Percentiles rank a stretch among this genome's conserved stretches.
Conservation (phyloP, 1,140 invertebrate genomes). For the Drosophila ogumai region DNA sequence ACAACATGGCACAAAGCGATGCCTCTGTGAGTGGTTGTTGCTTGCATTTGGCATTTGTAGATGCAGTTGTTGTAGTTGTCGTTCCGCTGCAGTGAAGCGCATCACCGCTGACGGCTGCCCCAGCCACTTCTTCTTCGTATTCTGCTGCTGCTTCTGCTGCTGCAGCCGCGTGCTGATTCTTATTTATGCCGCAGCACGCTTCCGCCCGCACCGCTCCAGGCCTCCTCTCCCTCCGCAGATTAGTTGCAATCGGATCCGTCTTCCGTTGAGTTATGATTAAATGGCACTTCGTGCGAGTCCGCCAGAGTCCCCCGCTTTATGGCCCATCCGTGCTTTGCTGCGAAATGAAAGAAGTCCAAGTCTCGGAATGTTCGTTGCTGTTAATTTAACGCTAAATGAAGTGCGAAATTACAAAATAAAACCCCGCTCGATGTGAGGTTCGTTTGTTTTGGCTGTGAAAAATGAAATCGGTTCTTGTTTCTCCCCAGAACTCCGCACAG, state of each 20-base stretch:
- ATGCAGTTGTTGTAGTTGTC: slow-evolving; percentile 28
- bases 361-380: slow-evolving; percentile 50
- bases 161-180: slow-evolving; percentile 68
- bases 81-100: slow-evolving; percentile 79
- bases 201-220: background rate
- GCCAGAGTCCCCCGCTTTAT: slow-evolving; percentile 43
- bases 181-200: slow-evolving; percentile 72
- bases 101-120: slow-evolving; percentile 58
- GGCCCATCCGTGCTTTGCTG: slow-evolving; percentile 56
- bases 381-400: slow-evolving; percentile 84
- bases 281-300: slow-evolving; percentile 69
- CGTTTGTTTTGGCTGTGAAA: slow-evolving; percentile 59
- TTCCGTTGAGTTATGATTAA: slow-evolving; percentile 71
- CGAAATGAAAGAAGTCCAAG: slow-evolving; percentile 52
- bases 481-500: slow-evolving; percentile 24
- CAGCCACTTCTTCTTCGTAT: slow-evolving; percentile 5
- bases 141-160: slow-evolving; percentile 17
- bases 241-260: slow-evolving; percentile 59
- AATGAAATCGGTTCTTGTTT: slow-evolving; percentile 51
- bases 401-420: slow-evolving; percentile 77
- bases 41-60: slow-evolving; percentile 10
- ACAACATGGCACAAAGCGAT: slow-evolving; percentile 40
- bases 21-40: slow-evolving; percentile 31
- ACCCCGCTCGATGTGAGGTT: slow-evolving; percentile 36
- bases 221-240: slow-evolving; percentile 4